A percentile compares a stretch with the other conserved stretches of the same genome.
Evolutionary conservation across 2,888 invertebrate species (phyloP).

Genomic region (Scaptomyza tumidula): DNA sequence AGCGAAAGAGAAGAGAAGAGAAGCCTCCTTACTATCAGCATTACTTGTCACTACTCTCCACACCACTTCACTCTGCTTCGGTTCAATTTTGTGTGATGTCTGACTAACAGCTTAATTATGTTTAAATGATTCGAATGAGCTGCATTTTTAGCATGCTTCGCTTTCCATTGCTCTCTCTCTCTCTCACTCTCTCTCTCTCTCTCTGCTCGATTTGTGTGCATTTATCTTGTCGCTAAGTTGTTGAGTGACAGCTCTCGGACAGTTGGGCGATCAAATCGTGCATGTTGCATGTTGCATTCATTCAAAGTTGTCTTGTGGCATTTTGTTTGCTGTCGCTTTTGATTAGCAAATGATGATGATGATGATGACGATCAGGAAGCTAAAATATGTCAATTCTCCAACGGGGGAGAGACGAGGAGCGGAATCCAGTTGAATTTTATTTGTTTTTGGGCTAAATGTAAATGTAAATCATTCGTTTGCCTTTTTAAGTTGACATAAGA

Average conservation of each 20-base stretch:
- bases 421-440: slow-evolving; percentile 3
- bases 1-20: slow-evolving; percentile 5
- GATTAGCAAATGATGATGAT: slow-evolving; percentile 61
- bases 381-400: slow-evolving; percentile 44
- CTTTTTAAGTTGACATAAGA: slow-evolving; percentile 19
- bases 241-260: slow-evolving; percentile 55
- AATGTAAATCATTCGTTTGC: slow-evolving; percentile 29
- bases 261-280: slow-evolving; percentile 60
- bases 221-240: slow-evolving; percentile 65
- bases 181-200: background rate
- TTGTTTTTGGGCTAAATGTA: slow-evolving; percentile 13
- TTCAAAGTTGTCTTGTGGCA: slow-evolving; percentile 51
- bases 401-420: background rate
- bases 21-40: slow-evolving; percentile 4
- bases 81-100: slow-evolving; percentile 6
- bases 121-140: slow-evolving; percentile 69
- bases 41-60: no score
- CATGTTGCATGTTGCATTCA: slow-evolving; percentile 51
- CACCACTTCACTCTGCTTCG: background rate
- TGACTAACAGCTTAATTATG: slow-evolving; percentile 69
- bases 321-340: slow-evolving; percentile 67
- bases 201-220: slow-evolving; percentile 6
- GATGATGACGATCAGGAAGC: slow-evolving; percentile 52
- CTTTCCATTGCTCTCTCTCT: slow-evolving; percentile 22
- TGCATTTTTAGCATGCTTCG: slow-evolving; percentile 68